Base-by-base conservation (phyloP, 2,113 vertebrate genomes). In the Acanthochromis polyacanthus region DNA sequence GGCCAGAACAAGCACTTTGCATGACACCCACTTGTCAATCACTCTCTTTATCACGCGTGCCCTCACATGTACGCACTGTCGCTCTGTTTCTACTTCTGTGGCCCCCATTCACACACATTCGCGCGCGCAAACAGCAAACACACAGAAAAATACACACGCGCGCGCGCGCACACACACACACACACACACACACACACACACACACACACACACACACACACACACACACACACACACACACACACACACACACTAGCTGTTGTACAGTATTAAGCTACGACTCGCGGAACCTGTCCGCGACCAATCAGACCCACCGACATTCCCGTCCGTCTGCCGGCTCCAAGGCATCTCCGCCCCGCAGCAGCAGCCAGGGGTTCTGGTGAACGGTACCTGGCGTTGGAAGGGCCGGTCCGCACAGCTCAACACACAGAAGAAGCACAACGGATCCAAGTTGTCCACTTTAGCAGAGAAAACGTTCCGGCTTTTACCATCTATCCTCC, bases 351-450 rank as follows among this genome's bases (percentile, higher is more conserved):
- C 92, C 89, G 88, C 84, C 89, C 85, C 89, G 81, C 82, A 73
- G 82, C 91, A 88, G 91, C 90, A 70, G 71, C 17, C 53, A 32
- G 63, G 20, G 78, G 69, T 57, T 71, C 20, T 91, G 89, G 80
- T 93, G 90, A 89, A 87, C 92, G 93, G 93, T 94, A 94, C 93
- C 93, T 94, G 93, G 90, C 88, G 89, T 85, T 82, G 90, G 91
- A 88, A 93, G 93, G 89, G 90, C 90, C 91, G 91, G 92, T 93
- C 92, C 88, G 68, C 53, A 8, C 83, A 25, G 73, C 83, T 80
- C 79, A 78, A 83, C 88, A 67, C 87, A 85, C 77, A 82, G 45
- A 71, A 63, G 64, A 81, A 63, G 57, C 79, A 59, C 71, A 71
- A 61, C 76, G 71, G 55, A 88, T 78, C 78, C 87, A 89, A 91